These are phyloP conservation scores for Tortrix viridana DNA, from an alignment of 2,888 invertebrate genomes.

Conservation along the genomic window DNA sequence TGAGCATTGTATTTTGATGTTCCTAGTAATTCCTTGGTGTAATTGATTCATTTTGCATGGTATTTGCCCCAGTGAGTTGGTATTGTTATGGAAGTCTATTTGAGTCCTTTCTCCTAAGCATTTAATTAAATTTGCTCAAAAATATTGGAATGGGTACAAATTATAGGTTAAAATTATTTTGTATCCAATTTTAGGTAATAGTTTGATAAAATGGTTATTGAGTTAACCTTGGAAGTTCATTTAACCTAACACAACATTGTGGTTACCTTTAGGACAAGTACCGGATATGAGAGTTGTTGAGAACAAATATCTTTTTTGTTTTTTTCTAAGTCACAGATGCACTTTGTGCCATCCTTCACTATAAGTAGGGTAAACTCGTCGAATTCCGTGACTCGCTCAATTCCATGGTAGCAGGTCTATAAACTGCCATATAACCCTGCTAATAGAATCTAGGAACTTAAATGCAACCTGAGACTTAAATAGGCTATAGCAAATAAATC, in stretches of 20 bases:
- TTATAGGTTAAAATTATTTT: conserved; percentile 45
- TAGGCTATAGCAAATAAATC: too few species aligned
- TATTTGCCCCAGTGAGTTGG: conserved; percentile 34
- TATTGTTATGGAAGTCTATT: conserved; percentile 45
- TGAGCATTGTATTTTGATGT: conserved; percentile 62
- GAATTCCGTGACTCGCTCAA: too few species aligned
- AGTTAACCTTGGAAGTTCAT: conserved; percentile 43
- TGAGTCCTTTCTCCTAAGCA: conserved; percentile 45
- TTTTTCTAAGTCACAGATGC: conserved; percentile 68
- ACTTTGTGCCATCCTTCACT: conserved; percentile 24
- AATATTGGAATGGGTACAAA: conserved; percentile 57
- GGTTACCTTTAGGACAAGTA: conserved; percentile 63
- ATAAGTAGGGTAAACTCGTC: not conserved
- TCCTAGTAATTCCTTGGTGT: conserved; percentile 64
- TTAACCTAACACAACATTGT: conserved; percentile 54
- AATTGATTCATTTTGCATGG: conserved; percentile 46
- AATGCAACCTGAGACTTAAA: too few species aligned
- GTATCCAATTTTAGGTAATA: conserved; percentile 47
- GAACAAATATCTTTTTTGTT: conserved; percentile 66
- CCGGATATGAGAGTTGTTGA: conserved; percentile 55
- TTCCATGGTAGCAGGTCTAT: too few species aligned
- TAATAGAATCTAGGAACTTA: too few species aligned
- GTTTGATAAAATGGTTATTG: conserved; percentile 37
- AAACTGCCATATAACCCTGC: too few species aligned
- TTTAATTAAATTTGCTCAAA: conserved; percentile 67